Conservation (phyloP, 2,113 vertebrate species). For the Tachysurus fulvidraco region DNA sequence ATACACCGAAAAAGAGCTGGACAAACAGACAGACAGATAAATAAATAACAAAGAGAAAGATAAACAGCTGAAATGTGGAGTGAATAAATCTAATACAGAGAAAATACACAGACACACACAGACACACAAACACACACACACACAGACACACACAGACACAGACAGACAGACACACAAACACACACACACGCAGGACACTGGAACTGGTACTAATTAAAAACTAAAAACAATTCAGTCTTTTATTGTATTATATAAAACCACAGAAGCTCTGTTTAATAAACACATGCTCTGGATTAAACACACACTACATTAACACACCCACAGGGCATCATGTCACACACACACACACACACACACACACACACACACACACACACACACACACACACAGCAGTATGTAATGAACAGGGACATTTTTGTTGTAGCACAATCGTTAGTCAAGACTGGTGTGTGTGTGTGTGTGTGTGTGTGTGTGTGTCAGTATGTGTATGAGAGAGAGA, state of each 20-base stretch:
- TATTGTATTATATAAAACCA: neutral
- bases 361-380: slow-evolving; percentile 1
- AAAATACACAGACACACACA: neutral
- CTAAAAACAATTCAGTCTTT: neutral
- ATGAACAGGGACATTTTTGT: neutral
- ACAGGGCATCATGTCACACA: neutral
- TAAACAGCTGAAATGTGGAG: neutral
- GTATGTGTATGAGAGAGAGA: neutral
- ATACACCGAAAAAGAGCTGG: neutral
- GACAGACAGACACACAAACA: no score
- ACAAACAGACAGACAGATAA: neutral
- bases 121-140: neutral
- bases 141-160: neutral
- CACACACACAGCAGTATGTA: neutral
- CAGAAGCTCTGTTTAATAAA: neutral
- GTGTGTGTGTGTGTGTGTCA: neutral
- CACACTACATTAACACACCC: neutral
- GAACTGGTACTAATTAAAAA: neutral
- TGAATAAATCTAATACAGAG: no score
- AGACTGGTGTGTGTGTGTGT: neutral
- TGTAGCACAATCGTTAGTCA: neutral
- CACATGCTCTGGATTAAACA: neutral
- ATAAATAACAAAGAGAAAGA: neutral
- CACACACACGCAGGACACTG: no score
- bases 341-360: neutral